Percentiles rank a stretch among this genome's conserved stretches.
phyloP scores from a whole-genome alignment of 2,797 vertebrate species.

The Leptodactylus fallax region DNA sequence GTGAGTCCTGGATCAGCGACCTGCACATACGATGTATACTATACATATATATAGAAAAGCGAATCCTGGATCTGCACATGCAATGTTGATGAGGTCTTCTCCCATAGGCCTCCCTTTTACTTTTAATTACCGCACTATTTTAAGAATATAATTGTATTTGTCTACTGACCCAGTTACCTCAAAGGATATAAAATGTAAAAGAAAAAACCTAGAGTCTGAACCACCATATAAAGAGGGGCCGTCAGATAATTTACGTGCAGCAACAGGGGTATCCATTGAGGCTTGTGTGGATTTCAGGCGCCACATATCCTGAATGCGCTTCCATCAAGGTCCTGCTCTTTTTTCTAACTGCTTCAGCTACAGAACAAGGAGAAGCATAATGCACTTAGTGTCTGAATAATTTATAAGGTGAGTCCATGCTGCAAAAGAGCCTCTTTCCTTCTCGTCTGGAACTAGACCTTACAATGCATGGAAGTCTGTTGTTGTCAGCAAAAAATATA shows the following conservation, averaged over 20 bases:
- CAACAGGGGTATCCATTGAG: constrained; percentile 12
- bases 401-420: constrained; percentile 52
- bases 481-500: constrained; percentile 34
- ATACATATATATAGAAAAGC: background rate
- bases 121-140: constrained; percentile 14
- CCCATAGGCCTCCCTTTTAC: background rate
- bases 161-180: constrained; percentile 16
- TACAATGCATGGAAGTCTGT: constrained; percentile 20
- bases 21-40: background rate
- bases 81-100: background rate
- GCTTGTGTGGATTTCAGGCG: background rate
- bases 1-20: background rate
- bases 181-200: background rate
- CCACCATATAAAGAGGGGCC: background rate
- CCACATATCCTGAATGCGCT: constrained; percentile 38
- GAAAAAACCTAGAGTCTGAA: background rate
- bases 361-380: constrained; percentile 49
- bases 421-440: constrained; percentile 31
- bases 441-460: background rate
- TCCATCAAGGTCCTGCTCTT: constrained; percentile 38
- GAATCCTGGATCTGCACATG: background rate
- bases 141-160: background rate
- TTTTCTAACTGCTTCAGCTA: constrained; percentile 24
- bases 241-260: background rate
- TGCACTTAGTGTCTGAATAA: constrained; percentile 59